A percentile compares a stretch with the other conserved stretches of the same genome.
These are phyloP conservation scores for Ptychadena robeensis DNA, from an alignment of 2,797 vertebrate species.

Conservation along the genomic window DNA sequence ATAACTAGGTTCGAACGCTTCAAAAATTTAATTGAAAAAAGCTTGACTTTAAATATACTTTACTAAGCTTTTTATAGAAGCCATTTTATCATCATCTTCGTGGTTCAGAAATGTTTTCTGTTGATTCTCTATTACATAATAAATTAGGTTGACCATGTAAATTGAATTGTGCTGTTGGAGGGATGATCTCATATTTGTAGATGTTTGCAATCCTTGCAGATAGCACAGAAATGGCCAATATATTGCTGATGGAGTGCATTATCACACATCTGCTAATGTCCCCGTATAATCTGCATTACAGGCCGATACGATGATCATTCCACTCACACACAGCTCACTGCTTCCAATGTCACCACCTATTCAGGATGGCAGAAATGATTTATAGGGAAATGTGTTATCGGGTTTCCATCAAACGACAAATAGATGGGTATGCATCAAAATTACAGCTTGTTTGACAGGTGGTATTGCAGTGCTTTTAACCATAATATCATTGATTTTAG, in stretches of 20 bases:
- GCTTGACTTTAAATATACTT: too few species aligned
- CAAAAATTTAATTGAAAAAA: too few species aligned
- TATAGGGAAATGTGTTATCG: slow-evolving; percentile 57
- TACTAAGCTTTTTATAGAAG: too few species aligned
- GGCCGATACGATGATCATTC: slow-evolving; percentile 20
- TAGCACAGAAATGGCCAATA: too few species aligned
- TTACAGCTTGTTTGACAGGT: slow-evolving; percentile 46
- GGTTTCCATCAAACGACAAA: slow-evolving; percentile 55
- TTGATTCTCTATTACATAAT: too few species aligned
- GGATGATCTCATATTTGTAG: neutral
- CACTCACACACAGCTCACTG: slow-evolving; percentile 14
- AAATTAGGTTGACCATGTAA: neutral
- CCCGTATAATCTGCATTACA: slow-evolving; percentile 29
- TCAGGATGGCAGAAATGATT: slow-evolving; percentile 51
- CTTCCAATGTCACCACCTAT: slow-evolving; percentile 43
- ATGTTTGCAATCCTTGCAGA: neutral
- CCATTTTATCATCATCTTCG: neutral
- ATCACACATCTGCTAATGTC: neutral
- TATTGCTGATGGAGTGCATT: neutral
- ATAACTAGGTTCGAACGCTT: too few species aligned
- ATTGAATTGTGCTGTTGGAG: neutral
- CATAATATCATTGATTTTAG: slow-evolving; percentile 52
- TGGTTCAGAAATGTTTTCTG: neutral
- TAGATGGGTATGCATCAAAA: slow-evolving; percentile 51
- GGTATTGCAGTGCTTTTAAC: slow-evolving; percentile 51